phyloP scores from a whole-genome alignment of 1,140 invertebrate species.

The Melitaea cinxia region DNA sequence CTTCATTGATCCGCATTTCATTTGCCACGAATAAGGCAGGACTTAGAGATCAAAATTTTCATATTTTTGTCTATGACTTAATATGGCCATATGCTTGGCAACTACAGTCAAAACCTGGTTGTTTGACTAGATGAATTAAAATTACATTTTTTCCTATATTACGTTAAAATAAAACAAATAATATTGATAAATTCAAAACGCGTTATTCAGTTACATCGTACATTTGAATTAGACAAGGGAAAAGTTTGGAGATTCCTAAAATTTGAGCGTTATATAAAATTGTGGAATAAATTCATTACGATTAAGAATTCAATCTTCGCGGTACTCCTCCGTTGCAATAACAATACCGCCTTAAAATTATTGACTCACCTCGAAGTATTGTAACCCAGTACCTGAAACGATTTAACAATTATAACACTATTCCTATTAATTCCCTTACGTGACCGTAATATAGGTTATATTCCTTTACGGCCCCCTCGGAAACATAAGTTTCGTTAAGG shows the following conservation, averaged over 20 bases:
- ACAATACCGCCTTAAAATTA: conserved; percentile 34
- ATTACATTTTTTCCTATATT: conserved; percentile 29
- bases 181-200: conserved; percentile 35
- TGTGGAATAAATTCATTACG: conserved; percentile 39
- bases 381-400: conserved; percentile 43
- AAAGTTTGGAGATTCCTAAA: conserved; percentile 40
- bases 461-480: too few species aligned
- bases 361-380: conserved; percentile 46
- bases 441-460: too few species aligned
- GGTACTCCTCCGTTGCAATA: conserved; percentile 22
- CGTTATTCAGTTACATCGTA: conserved; percentile 9
- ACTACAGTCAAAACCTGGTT: conserved; percentile 42
- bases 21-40: conserved; percentile 34
- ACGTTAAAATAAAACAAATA: conserved; percentile 30
- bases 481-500: too few species aligned
- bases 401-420: not conserved
- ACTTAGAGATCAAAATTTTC: conserved; percentile 36
- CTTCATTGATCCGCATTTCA: conserved; percentile 55
- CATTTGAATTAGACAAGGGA: conserved; percentile 33
- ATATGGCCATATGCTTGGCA: conserved; percentile 38
- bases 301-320: conserved; percentile 25
- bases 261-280: conserved; percentile 49
- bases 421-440: too few species aligned
- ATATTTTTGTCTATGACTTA: conserved; percentile 26
- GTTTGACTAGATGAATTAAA: conserved; percentile 50